These are phyloP conservation scores for Alitta virens DNA, from an alignment of 2,888 invertebrate genomes.

Conservation along the genomic window DNA sequence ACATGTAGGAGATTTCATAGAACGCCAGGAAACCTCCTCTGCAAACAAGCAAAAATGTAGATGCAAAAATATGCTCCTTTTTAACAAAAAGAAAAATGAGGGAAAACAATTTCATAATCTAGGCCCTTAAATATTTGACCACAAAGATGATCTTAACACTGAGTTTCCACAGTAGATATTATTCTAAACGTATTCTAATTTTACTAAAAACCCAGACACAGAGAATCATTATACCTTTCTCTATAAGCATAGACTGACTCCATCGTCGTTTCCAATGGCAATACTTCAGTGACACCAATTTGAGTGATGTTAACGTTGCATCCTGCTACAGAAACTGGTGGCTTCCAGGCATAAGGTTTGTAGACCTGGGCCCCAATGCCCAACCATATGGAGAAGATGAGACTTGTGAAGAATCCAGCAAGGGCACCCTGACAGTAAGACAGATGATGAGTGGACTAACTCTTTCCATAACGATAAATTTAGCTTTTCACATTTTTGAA, in stretches of 20 bases:
- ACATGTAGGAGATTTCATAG: conserved; percentile 14
- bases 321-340: conserved; percentile 2
- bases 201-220: background rate
- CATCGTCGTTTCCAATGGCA: background rate
- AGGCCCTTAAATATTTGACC: too few relatives aligned
- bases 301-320: background rate
- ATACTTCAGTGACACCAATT: background rate
- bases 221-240: background rate
- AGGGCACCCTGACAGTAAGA: conserved; percentile 63
- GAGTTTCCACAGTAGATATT: too few relatives aligned
- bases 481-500: too few relatives aligned
- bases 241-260: background rate
- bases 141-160: too few relatives aligned
- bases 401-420: conserved; percentile 66
- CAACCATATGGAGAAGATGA: conserved; percentile 75
- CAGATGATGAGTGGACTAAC: too few relatives aligned
- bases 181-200: too few relatives aligned
- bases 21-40: conserved; percentile 4
- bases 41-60: too few relatives aligned
- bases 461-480: too few relatives aligned
- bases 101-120: too few relatives aligned
- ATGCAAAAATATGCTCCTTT: too few relatives aligned
- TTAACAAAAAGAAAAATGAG: too few relatives aligned
- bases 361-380: conserved; percentile 71
- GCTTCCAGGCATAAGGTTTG: background rate